Evolutionary conservation across 2,113 vertebrate genomes (phyloP).

Genomic region (Motacilla tschutschensis): DNA sequence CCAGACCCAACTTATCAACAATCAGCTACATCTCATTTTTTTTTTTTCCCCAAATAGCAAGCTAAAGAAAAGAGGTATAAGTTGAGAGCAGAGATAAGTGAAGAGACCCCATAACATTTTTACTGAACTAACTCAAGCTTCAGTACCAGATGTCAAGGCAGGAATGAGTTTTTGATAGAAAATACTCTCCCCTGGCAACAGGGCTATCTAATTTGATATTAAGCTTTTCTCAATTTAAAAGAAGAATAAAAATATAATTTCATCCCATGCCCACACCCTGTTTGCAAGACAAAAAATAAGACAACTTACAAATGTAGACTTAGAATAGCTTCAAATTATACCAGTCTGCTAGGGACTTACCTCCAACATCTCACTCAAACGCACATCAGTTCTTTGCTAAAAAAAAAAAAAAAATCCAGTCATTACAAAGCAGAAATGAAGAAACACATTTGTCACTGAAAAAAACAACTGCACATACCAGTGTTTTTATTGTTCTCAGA

Average conservation of each 20-base stretch:
- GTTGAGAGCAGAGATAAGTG: not conserved
- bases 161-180: not conserved
- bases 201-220: not conserved
- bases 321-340: not conserved
- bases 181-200: accelerated
- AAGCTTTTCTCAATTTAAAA: not conserved
- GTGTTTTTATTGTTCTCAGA: conserved; percentile 95
- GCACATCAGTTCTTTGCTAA: conserved; percentile 97
- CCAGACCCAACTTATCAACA: not conserved
- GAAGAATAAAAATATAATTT: not conserved
- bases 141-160: not conserved
- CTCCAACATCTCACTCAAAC: conserved; percentile 98
- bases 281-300: not conserved
- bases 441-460: not conserved
- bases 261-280: not conserved
- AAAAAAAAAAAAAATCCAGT: not conserved
- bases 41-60: not conserved
- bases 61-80: not conserved
- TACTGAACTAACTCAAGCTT: not conserved
- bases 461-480: conserved; percentile 75
- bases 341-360: conserved; percentile 67
- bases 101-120: not conserved
- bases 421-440: not conserved
- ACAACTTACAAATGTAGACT: not conserved
- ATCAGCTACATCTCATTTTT: not conserved